phyloP scores from a whole-genome alignment of 1,140 invertebrate genomes.

The Hylaeus anthracinus region DNA sequence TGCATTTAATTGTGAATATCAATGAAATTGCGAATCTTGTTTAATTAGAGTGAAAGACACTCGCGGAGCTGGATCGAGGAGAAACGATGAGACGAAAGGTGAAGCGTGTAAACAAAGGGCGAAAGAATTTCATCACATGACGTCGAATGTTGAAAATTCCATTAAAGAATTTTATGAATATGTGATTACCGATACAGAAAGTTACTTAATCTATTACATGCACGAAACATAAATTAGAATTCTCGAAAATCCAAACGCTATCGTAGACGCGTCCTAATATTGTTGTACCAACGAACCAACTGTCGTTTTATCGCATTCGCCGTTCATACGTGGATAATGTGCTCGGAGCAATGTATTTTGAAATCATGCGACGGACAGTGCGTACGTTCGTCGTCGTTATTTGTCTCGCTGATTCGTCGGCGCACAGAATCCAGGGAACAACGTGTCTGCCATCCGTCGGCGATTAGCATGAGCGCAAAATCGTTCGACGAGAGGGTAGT shows the following conservation, averaged over 20 bases:
- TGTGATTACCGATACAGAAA: not conserved
- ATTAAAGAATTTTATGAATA: not conserved
- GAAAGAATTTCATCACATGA: not conserved
- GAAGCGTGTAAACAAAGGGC: not conserved
- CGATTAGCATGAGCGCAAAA: conserved; percentile 49
- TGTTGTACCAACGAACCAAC: conserved; percentile 34
- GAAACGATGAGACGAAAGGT: not conserved
- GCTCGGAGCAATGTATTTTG: conserved; percentile 48
- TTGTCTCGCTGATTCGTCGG: conserved; percentile 56
- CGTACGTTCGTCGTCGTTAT: conserved; percentile 41
- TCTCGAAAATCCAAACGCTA: not conserved
- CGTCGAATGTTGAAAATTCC: not conserved
- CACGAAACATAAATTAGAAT: no score
- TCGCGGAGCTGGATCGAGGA: no score
- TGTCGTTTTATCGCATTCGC: conserved; percentile 53
- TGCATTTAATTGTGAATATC: conserved; percentile 20
- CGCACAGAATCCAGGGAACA: not conserved
- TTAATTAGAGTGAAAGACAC: conserved; percentile 27
- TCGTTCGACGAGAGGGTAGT: conserved; percentile 21
- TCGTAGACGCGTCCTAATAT: not conserved
- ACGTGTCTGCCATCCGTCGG: conserved; percentile 22
- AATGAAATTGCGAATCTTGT: conserved; percentile 7
- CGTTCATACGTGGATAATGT: conserved; percentile 50
- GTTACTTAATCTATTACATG: not conserved
- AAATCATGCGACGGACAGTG: conserved; percentile 48